Base-by-base conservation (phyloP, 92 coral and sea anemone species). In the Zoanthus solanderi region DNA sequence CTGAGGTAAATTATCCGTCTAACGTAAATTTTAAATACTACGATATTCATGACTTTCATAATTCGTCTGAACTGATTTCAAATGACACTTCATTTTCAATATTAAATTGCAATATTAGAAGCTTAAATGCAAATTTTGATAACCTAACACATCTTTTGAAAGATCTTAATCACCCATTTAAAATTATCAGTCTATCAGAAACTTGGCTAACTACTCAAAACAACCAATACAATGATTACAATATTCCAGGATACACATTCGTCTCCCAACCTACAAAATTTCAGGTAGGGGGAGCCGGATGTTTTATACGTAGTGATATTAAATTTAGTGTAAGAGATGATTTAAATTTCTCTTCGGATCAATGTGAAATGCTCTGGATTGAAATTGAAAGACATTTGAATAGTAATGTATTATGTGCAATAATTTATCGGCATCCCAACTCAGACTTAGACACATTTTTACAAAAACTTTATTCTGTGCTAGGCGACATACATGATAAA, bases 51-150 rank as follows among this genome's bases (percentile, higher is more conserved):
- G 58, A 76, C n/a, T 86, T 86, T 52, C 89, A 86, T 18, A 56
- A 31, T 12, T 76, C 84, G 29, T 11, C 61, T 37, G 89, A 86
- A n/a, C 45, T 72, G 52, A 30, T 76, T 44, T 37, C 46, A 82
- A 68, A 63, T 47, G 60, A 80, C 37, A 83, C 78, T 46, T 63
- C 65, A 11, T 77, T 91, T 7, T 91, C 93, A 50, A 67, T 69
- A 18, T 42, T 91, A 16, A 90, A 91, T 47, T 91, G 88, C 31
- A 91, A 87, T 91, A 72, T 87, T 2, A 75, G 91, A 87, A 87
- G 93, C 52, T 13, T 91, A 17, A 76, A 78, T 91, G 85, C 93
- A 29, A 87, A 91, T 83, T 87, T 87, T 82, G 91, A 91, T 50
- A 63, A 71, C 45, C 71, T 91, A 50, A 58, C 45, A 13, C 74